Conservation (phyloP, 92 coral and sea anemone genomes). For the Actinernus sp. region DNA sequence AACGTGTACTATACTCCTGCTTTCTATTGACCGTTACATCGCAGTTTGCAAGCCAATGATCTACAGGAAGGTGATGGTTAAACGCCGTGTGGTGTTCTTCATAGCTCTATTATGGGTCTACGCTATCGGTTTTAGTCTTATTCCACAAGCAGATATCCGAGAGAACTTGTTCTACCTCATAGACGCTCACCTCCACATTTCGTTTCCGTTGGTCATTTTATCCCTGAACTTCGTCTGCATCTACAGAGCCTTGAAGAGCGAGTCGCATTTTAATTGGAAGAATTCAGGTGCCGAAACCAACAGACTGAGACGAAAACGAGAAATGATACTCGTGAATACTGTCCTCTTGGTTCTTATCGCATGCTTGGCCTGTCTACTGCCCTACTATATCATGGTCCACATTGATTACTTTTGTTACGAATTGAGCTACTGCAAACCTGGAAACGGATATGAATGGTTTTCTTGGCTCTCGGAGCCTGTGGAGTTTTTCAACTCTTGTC, state of each 20-base stretch:
- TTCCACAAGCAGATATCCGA: slow-evolving; percentile 33
- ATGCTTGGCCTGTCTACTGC: slow-evolving; percentile 31
- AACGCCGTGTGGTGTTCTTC: not conserved
- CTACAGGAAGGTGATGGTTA: slow-evolving; percentile 21
- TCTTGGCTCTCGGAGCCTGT: slow-evolving; percentile 54
- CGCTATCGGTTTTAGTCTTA: slow-evolving; percentile 24
- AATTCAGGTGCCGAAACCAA: not conserved
- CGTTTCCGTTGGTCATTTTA: slow-evolving; percentile 17
- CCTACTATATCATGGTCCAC: slow-evolving; percentile 43
- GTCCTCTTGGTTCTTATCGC: slow-evolving; percentile 26
- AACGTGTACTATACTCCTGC: slow-evolving; percentile 24
- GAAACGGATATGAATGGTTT: slow-evolving; percentile 1
- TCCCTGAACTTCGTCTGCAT: slow-evolving; percentile 22
- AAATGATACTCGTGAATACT: slow-evolving; percentile 25
- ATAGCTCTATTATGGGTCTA: slow-evolving; percentile 33
- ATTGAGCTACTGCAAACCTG: not conserved
- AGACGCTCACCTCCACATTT: slow-evolving; percentile 49
- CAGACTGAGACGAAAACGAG: slow-evolving; percentile 9
- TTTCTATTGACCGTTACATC: slow-evolving; percentile 45
- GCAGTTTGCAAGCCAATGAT: slow-evolving; percentile 41
- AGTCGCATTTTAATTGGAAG: not conserved
- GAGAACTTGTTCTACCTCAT: slow-evolving; percentile 12
- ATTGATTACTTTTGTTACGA: slow-evolving; percentile 16
- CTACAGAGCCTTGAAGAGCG: not conserved
- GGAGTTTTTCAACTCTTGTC: slow-evolving; percentile 50